Conservation (phyloP, 64 coral and sea anemone species). For the Montipora cactus region DNA sequence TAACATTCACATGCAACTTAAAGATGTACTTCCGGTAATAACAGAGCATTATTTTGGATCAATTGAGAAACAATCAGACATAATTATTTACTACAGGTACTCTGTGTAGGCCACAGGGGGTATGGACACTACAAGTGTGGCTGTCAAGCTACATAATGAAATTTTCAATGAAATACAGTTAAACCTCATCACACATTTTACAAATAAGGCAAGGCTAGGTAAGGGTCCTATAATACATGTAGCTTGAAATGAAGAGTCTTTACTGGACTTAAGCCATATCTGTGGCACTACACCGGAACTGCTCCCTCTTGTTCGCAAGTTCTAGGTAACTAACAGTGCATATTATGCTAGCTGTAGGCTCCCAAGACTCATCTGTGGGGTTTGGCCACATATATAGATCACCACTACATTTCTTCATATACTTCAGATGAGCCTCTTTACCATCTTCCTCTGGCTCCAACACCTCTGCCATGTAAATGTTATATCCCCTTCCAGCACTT, state of each 20-base stretch:
- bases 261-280: not conserved
- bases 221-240: no score
- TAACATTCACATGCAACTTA: not conserved
- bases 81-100: not conserved
- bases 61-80: not conserved
- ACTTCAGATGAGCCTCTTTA: slow-evolving; percentile 28
- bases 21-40: not conserved
- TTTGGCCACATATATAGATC: slow-evolving; percentile 28
- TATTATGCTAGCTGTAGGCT: slow-evolving; percentile 28
- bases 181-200: not conserved
- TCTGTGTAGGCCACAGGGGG: not conserved
- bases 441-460: slow-evolving; percentile 11
- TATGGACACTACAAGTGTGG: not conserved
- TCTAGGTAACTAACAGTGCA: slow-evolving; percentile 17
- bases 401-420: slow-evolving; percentile 27
- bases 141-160: not conserved
- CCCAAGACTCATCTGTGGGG: slow-evolving; percentile 27
- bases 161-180: not conserved
- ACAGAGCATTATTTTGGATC: not conserved
- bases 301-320: slow-evolving; percentile 18
- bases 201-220: no score
- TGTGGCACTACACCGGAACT: not conserved
- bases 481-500: slow-evolving; percentile 29
- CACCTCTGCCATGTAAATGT: slow-evolving; percentile 50
- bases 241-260: no score